phyloP scores from a whole-genome alignment of 2,113 vertebrate genomes.

The Otolemur garnettii region DNA sequence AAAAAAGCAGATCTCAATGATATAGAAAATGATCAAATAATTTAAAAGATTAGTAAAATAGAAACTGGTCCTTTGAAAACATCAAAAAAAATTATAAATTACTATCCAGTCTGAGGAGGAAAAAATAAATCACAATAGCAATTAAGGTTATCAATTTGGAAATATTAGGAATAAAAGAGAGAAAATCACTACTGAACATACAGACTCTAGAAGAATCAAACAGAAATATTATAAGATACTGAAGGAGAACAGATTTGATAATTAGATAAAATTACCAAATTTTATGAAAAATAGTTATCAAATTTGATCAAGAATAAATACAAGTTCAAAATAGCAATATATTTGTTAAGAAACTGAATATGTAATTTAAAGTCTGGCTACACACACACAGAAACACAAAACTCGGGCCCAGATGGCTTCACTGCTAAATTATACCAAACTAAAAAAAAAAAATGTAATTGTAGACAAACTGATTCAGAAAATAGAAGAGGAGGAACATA shows the following conservation, averaged over 20 bases:
- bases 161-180: not conserved
- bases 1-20: not conserved
- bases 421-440: not conserved
- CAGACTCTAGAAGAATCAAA: not conserved
- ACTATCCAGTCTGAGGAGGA: not conserved
- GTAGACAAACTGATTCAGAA: not conserved
- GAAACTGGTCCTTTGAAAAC: not conserved
- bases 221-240: not conserved
- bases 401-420: not conserved
- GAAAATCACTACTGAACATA: not conserved
- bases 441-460: not conserved
- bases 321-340: conserved; percentile 16
- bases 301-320: conserved; percentile 1
- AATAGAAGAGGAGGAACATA: not conserved
- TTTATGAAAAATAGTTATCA: not conserved
- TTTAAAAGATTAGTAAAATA: not conserved
- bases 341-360: not conserved
- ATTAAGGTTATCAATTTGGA: not conserved
- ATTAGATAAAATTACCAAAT: conserved; percentile 3
- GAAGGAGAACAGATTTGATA: not conserved
- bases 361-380: not conserved
- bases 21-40: not conserved
- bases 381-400: not conserved
- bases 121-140: conserved; percentile 15
- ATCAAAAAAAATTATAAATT: not conserved